Base-by-base conservation (phyloP, 1,140 invertebrate genomes). In the Thaumatotibia leucotreta region DNA sequence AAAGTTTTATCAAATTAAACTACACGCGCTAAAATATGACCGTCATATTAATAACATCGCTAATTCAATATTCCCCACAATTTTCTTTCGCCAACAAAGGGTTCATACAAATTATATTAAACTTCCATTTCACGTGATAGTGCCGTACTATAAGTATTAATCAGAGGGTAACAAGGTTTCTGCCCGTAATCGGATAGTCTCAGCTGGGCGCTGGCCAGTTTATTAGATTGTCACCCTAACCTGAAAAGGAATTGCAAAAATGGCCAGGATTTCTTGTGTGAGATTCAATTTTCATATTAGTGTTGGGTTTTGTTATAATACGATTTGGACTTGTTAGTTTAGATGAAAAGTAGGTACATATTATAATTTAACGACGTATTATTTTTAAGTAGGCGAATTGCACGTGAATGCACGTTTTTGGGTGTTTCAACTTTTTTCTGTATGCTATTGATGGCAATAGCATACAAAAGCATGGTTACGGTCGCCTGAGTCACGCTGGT, bases 171-270 rank as follows among this genome's bases (percentile, higher is more conserved):
- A 89, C 86, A 79, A 85, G 83, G 82, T 89, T 89, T 79, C 65
- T 71, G 68, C 69, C 70, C 79, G 79, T 89, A 89, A 88, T 86
- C 83, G 83, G 85, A 86, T 75, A 70, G 79, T 83, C 84, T 77
- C 85, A 76, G 83, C 84, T 80, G 86, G 85, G 77, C 70, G 80
- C 78, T 77, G 81, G 80, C 74, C 84, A 80, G 61, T 83, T 87
- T 89, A 87, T 89, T 89, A 86, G 83, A 89, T 89, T 87, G 86
- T 85, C 83, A 70, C 84, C 84, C 84, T 86, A 86, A 86, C 86
- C 83, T 85, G 83, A 70, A 77, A 68, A 45, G 52, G 65, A 67
- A 67, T 50, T 50, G 49, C 39, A 27, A 58, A 29, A 45, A 45
- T 45, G 17, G 39, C 17, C 17, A 17, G 39, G 17, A 45, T 20